Base-by-base conservation (phyloP, 2,888 invertebrate species). In the Tipula unca region DNA sequence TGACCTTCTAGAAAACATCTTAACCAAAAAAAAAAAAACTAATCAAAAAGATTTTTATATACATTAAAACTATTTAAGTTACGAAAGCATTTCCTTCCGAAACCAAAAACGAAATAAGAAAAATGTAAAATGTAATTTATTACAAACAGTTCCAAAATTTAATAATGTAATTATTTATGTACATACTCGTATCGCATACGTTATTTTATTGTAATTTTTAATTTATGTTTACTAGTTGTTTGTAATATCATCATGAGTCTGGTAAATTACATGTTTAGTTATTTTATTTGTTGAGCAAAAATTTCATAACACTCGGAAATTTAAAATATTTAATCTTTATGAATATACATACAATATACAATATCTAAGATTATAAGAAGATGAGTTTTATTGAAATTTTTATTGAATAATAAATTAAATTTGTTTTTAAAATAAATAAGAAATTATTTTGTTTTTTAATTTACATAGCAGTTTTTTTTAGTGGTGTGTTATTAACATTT, bases 61-160 rank as follows among this genome's bases (percentile, higher is more conserved):
- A 69, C 20, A 69, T 69, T 17, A 69, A 69, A 25, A 25, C 20
- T 69, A 25, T 69, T 25, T 20, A 69, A 3, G 13, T 69, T 69
- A 3, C 69, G 69, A 69, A 69, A 69, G 69, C 69, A 69, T 69
- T 69, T 69, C 69, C 69, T 69, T 69, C 69, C 69, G 69, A 69
- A 69, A 1, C 25, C 10, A 69, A 48, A 17, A 20, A 48, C n/a
- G n/a, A n/a, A n/a, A n/a, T n/a, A n/a, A n/a, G n/a, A n/a, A n/a
- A n/a, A n/a, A n/a, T n/a, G n/a, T n/a, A n/a, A 17, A 48, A 25
- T 8, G 8, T 69, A 25, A 69, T 25, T 69, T 69, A 69, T 69
- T 69, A 69, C 69, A 69, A 69, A 69, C 69, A 69, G 69, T 69
- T n/a, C 10, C 69, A 69, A 69, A 20, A 17, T 48, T 25, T 69